phyloP scores from a whole-genome alignment of 2,113 vertebrate species.

The Acrocephalus arundinaceus region DNA sequence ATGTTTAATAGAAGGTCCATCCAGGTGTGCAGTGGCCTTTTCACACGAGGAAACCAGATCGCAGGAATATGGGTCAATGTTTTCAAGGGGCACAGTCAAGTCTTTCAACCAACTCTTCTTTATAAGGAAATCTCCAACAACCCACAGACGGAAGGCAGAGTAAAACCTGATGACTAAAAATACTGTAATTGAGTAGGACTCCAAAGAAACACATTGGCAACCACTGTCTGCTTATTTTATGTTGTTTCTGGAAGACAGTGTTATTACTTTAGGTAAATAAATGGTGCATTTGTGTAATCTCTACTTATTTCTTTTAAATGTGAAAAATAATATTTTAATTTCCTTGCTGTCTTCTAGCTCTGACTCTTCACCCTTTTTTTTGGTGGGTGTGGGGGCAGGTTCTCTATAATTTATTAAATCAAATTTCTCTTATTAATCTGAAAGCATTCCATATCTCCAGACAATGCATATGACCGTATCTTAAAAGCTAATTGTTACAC shows the following conservation, averaged over 20 bases:
- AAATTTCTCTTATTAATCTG: not conserved
- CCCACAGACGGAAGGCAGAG: not conserved
- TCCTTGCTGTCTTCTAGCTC: not conserved
- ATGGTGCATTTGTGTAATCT: not conserved
- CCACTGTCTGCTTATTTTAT: not conserved
- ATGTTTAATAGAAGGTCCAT: not conserved
- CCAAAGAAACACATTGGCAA: not conserved
- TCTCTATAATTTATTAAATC: not conserved
- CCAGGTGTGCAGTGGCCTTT: not conserved
- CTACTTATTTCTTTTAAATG: not conserved
- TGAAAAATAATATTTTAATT: not conserved
- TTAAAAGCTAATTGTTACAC: not conserved
- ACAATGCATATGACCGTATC: not conserved
- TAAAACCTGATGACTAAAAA: not conserved
- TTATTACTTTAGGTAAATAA: not conserved
- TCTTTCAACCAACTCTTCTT: not conserved
- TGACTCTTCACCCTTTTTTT: not conserved
- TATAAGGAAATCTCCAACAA: not conserved
- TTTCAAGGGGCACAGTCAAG: not conserved
- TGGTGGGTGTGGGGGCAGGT: accelerated
- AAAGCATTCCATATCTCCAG: not conserved
- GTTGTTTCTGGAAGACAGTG: not conserved
- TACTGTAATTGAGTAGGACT: not conserved
- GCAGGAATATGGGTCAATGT: not conserved
- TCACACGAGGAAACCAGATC: not conserved